Conservation (phyloP, 1,140 invertebrate genomes). For the Listronotus oregonensis region DNA sequence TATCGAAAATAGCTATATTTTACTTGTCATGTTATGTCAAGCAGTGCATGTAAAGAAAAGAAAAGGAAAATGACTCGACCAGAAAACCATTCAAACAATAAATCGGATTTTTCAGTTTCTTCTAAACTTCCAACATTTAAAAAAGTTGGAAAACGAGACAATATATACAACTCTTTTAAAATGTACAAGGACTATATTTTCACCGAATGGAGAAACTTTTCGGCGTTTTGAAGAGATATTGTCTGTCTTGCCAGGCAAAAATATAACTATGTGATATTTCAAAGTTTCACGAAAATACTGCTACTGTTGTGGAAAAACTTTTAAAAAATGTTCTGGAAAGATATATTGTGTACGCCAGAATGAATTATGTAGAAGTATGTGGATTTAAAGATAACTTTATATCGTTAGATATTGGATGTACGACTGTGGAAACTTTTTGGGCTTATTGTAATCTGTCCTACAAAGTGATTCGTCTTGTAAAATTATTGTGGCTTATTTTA, state of each 20-base stretch:
- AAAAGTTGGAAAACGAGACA: conserved; percentile 9
- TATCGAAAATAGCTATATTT: too few species aligned
- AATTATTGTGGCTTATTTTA: too few species aligned
- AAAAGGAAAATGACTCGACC: too few species aligned
- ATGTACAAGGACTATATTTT: conserved; percentile 34
- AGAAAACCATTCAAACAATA: too few species aligned
- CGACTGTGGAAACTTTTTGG: too few species aligned
- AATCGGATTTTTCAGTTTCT: too few species aligned
- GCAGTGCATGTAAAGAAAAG: too few species aligned
- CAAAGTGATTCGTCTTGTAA: too few species aligned
- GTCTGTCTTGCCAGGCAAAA: conserved; percentile 29
- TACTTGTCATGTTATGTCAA: too few species aligned
- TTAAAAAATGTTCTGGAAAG: conserved; percentile 20
- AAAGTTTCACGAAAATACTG: conserved; percentile 27
- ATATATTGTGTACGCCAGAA: conserved; percentile 23
- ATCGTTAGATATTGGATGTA: not conserved
- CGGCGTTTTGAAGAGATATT: conserved; percentile 32
- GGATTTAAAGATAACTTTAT: conserved; percentile 18
- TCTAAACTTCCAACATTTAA: too few species aligned
- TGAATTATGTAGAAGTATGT: conserved; percentile 16
- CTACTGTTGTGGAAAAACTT: conserved; percentile 15
- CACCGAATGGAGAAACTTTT: conserved; percentile 26
- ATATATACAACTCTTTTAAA: conserved; percentile 28
- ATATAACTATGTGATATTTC: conserved; percentile 36
- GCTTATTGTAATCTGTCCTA: too few species aligned